Evolutionary conservation across 1,140 invertebrate species (phyloP), one percentile per base, ranked within the genome.

Genomic region (Portunus trituberculatus): DNA sequence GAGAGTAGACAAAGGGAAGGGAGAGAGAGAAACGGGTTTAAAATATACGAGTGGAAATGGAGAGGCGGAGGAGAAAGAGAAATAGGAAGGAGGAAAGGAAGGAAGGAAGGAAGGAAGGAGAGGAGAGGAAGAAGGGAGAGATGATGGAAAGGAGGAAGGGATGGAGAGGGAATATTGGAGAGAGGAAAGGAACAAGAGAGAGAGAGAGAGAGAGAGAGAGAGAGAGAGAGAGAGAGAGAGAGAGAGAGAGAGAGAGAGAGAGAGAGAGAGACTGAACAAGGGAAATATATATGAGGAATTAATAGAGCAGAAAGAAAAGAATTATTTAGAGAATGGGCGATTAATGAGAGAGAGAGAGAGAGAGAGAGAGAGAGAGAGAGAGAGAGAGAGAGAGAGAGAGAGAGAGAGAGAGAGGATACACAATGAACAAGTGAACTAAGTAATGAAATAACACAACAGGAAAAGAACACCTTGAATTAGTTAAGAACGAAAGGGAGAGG

Each of bases 141-240:
- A 25, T 16, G 87, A 39, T 12, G 10, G 32, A 39, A 31, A 89
- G 32, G n/a, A 10, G 39, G 39, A 39, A 59, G 52, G 20, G 67
- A 76, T 12, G 20, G 67, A n/a, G 67, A 76, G 67, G 20, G 67
- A 20, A n/a, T 7, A n/a, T 4, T 7, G 29, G 45, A 39, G 12
- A 45, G 20, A 89, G 87, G 12, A 20, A 39, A 31, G 7, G 86
- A 45, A 29, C 46, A 39, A 90, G 25, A 46, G 88, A 90, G n/a
- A 90, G 88, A 52, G 32, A 48, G 45, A 48, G 88, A 90, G 39
- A 90, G 48, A 46, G 87, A n/a, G 39, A 89, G 46, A 46, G 87
- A 25, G 39, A 45, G 39, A 89, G 87, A 89, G 46, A 48, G 39
- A 89, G 87, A 39, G 46, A 89, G 46, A 89, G 46, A 89, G 25